Base-by-base conservation (phyloP, 2,797 vertebrate species). In the Percopsis omiscomaycus region DNA sequence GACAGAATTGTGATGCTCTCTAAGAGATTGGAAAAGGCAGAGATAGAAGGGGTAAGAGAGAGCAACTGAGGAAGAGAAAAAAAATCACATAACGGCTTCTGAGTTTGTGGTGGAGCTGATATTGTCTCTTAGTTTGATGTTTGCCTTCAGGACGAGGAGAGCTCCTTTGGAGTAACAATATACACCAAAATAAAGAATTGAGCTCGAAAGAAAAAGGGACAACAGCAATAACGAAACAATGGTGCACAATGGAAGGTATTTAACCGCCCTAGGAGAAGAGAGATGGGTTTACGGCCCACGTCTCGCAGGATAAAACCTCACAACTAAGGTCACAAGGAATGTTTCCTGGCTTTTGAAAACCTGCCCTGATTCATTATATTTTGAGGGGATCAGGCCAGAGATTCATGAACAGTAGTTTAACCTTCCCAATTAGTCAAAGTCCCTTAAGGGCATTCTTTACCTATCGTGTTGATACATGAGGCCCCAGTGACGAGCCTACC, bases 201-300 rank as follows among this genome's bases (percentile, higher is more conserved):
- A 82, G 86, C 85, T 90, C 91, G 91, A 94, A 93, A 91, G 90
- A 89, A 92, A 89, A 90, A 86, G 87, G 90, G 86, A 93, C 91
- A 93, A 92, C 90, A 92, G 91, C 91, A 94, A 93, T 93, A 92
- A 90, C 81, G n/a, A 86, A 88, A 94, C 92, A 93, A 93, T 92
- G 78, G 89, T 88, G 89, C 89, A 89, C 91, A 93, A 92, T 92
- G 88, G 86, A 87, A 89, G 89, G 90, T 90, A 89, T 93, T 93
- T 92, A 91, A 92, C 90, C 89, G 90, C 91, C 89, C 85, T 69
- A 81, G 88, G 92, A 85, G 81, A 89, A 87, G 90, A 93, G 85
- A 89, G 91, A 93, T 93, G 92, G 86, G 86, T 86, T 90, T 93
- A 93, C 92, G 91, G 77, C 80, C 85, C 79, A 71, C 61, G 82